Evolutionary conservation across 2,888 invertebrate species (phyloP), one percentile per base, ranked within the genome.

Genomic region (Eilema depressum): DNA sequence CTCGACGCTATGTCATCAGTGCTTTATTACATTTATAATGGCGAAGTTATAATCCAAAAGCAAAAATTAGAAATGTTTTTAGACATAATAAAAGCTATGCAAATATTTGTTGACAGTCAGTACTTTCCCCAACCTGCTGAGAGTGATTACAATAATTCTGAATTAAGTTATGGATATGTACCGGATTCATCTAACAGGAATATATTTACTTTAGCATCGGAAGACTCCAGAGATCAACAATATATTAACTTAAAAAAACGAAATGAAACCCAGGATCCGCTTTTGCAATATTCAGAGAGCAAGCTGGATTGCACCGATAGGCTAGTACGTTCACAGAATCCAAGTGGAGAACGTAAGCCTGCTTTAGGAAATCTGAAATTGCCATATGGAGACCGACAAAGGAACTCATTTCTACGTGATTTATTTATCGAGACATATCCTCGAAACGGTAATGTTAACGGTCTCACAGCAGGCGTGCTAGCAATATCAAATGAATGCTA

Each of bases 21-120:
- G 12, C 93, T 97, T 59, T 96, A 96, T 83, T 97, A 97, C 84
- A 96, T 97, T 75, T 97, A 97, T 86, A 96, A 96, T 59, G 97
- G 97, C 69, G 96, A 96, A 86, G 96, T 96, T 0, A 89, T 94
- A 5, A 90, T 97, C 37, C 95, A 96, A n/a, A 94, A 95, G 57
- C 92, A 94, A n/a, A 94, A 96, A 73, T 82, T 97, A 28, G 89
- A 95, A 66, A 95, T 96, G 63, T 97, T 97, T 83, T 88, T 97
- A 53, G 94, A 96, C 33, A 96, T 96, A 3, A 95, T 97, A 37
- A 91, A 91, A 83, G 88, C 91, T 3, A 85, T 95, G 87, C 87
- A 93, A 87, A 92, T 95, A 83, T 91, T 89, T 80, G 85, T 95
- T 59, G 95, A 95, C 69, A 81, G 81, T 37, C 81, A 90, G 78